Percentiles rank a stretch among this genome's conserved stretches.
Evolutionary conservation across 2,888 invertebrate genomes (phyloP).

Genomic region (Drosophila colorata): DNA sequence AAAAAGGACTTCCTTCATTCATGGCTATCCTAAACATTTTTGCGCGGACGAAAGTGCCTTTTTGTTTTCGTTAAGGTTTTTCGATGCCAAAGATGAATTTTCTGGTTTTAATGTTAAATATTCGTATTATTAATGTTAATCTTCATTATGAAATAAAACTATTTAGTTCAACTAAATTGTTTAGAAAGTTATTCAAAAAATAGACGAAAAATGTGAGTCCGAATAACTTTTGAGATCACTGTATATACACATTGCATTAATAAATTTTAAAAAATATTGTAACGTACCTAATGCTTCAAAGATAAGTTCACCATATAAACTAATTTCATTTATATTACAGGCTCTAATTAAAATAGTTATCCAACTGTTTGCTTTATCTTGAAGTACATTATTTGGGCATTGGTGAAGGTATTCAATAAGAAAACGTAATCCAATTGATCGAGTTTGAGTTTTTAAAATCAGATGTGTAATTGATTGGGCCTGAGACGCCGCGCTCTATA

Average conservation of each 20-base stretch:
- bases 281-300: constrained; percentile 50
- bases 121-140: too few relatives aligned
- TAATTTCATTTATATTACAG: constrained; percentile 43
- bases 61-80: too few relatives aligned
- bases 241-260: not conserved
- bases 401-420: constrained; percentile 37
- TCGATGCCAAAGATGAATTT: too few relatives aligned
- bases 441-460: constrained; percentile 29
- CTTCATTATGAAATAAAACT: too few relatives aligned
- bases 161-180: too few relatives aligned
- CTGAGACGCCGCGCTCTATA: constrained; percentile 22
- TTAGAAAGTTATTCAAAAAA: too few relatives aligned
- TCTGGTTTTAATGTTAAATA: too few relatives aligned
- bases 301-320: constrained; percentile 50
- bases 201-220: too few relatives aligned
- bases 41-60: too few relatives aligned
- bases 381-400: constrained; percentile 17
- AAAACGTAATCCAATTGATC: constrained; percentile 49
- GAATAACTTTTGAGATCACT: too few relatives aligned
- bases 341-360: constrained; percentile 35
- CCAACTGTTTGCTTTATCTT: constrained; percentile 42
- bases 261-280: not conserved
- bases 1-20: too few relatives aligned
- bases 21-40: too few relatives aligned
- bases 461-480: constrained; percentile 33